Conservation (phyloP, 2,113 vertebrate species). For the Spilogale gracilis region DNA sequence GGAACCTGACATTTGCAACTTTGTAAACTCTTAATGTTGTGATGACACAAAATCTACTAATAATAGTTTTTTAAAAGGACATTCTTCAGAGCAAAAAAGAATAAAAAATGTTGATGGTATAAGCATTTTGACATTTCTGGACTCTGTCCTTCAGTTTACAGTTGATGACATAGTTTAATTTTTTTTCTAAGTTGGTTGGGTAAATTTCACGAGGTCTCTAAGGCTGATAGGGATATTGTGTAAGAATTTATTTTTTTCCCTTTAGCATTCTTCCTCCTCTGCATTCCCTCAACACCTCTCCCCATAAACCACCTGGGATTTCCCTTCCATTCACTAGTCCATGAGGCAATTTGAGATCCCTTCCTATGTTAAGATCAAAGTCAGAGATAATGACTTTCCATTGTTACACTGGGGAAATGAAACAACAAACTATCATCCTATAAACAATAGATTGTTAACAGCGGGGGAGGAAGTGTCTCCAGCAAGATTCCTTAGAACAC, state of each 20-base stretch:
- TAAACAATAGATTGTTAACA: slow-evolving; percentile 65
- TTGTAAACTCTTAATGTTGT: background rate
- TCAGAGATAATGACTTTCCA: slow-evolving; percentile 74
- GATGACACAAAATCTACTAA: background rate
- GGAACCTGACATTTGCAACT: background rate
- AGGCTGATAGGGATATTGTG: slow-evolving; percentile 28
- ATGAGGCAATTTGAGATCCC: slow-evolving; percentile 7
- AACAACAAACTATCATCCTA: slow-evolving; percentile 44
- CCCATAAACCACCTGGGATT: slow-evolving; percentile 38
- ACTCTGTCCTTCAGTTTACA: background rate
- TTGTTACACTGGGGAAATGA: slow-evolving; percentile 58
- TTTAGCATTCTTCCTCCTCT: background rate
- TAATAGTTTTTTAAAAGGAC: background rate
- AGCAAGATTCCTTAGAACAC: background rate
- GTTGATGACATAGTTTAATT: background rate
- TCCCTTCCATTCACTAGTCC: slow-evolving; percentile 63
- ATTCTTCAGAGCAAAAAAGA: slow-evolving; percentile 18
- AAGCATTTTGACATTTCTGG: background rate
- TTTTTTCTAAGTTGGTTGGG: fast-evolving
- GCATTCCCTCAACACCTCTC: background rate
- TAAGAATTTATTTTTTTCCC: slow-evolving; percentile 53
- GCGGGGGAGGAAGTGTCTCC: background rate
- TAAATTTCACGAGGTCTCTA: background rate
- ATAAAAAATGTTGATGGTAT: background rate
- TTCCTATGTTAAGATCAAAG: slow-evolving; percentile 64